phyloP scores from a whole-genome alignment of 2,797 vertebrate species.

The Aphelocoma californica region DNA sequence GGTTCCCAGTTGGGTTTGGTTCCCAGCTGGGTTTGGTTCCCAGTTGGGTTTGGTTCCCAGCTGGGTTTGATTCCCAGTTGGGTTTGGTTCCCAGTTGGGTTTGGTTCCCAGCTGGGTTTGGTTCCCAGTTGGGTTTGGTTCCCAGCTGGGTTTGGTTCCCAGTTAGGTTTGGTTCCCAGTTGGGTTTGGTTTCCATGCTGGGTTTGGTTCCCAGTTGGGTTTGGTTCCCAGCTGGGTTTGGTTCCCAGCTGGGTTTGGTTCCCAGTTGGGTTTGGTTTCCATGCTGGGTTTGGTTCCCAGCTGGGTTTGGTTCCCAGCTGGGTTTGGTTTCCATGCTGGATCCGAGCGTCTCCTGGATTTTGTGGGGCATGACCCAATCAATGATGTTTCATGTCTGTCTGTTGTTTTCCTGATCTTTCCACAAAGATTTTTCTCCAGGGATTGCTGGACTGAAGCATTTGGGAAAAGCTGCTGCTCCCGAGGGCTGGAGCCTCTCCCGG shows the following conservation, averaged over 20 bases:
- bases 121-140: neutral
- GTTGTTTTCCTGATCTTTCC: neutral
- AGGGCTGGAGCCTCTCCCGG: neutral
- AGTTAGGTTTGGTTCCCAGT: neutral
- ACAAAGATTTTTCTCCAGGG: neutral
- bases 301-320: neutral
- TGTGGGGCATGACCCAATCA: accelerated
- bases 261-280: neutral
- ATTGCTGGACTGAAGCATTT: neutral
- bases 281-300: neutral
- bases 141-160: accelerated
- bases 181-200: neutral
- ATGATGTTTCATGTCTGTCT: neutral
- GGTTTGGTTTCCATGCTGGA: neutral
- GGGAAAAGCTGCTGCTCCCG: neutral
- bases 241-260: too few species aligned
- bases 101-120: too few species aligned
- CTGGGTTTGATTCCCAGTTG: neutral
- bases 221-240: too few species aligned
- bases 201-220: neutral
- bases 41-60: neutral
- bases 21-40: neutral
- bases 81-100: neutral
- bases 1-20: neutral
- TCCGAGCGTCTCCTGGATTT: accelerated